Evolutionary conservation across 2,888 invertebrate species (phyloP).

Genomic region (Stenolophus ochropezus): DNA sequence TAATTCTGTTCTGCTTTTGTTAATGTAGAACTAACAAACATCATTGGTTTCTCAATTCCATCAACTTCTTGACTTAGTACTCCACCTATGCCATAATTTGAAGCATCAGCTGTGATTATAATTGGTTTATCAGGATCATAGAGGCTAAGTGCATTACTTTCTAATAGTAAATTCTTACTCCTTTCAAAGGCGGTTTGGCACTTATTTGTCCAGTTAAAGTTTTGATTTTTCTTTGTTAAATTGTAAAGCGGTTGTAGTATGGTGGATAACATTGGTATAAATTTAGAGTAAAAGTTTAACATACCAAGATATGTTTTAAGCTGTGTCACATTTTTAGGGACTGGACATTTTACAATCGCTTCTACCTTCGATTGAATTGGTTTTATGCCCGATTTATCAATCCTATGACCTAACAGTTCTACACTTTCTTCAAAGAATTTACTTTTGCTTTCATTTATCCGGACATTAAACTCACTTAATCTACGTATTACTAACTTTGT

Average conservation of each 20-base stretch:
- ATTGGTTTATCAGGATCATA: slow-evolving; percentile 26
- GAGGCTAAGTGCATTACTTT: slow-evolving; percentile 53
- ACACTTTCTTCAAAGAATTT: slow-evolving; percentile 29
- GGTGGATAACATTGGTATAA: slow-evolving; percentile 59
- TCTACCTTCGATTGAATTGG: slow-evolving; percentile 51
- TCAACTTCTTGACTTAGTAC: no score
- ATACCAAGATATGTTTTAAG: slow-evolving; percentile 58
- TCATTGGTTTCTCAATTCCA: slow-evolving; percentile 63
- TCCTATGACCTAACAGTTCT: slow-evolving; percentile 48
- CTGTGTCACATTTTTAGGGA: slow-evolving; percentile 29
- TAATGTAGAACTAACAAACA: slow-evolving; percentile 66
- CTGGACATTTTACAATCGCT: slow-evolving; percentile 46
- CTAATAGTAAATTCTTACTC: slow-evolving; percentile 60
- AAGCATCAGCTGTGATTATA: no score
- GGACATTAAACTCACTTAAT: slow-evolving; percentile 30
- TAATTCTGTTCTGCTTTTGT: slow-evolving; percentile 66
- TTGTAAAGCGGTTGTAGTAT: slow-evolving; percentile 61
- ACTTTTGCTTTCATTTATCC: slow-evolving; percentile 49
- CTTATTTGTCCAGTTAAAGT: slow-evolving; percentile 61
- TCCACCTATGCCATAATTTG: no score
- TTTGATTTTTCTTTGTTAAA: slow-evolving; percentile 54
- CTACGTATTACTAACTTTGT: neutral
- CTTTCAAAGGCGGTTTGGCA: slow-evolving; percentile 51
- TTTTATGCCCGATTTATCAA: slow-evolving; percentile 17
- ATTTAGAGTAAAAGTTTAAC: slow-evolving; percentile 60